Conservation (phyloP, 2,888 invertebrate species). For the Spisula subtruncata region DNA sequence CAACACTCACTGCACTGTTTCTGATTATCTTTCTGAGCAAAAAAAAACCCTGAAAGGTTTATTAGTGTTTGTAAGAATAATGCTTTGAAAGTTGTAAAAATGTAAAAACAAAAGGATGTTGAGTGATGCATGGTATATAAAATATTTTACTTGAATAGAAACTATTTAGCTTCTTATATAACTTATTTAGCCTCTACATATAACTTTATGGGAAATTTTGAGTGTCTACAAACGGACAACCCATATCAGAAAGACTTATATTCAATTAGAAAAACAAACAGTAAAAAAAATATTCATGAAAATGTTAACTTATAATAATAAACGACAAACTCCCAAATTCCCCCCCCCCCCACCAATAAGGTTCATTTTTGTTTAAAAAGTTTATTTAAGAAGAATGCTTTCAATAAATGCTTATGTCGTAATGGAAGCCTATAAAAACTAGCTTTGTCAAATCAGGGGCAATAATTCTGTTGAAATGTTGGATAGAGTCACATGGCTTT, state of each 20-base stretch:
- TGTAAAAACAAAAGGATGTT: conserved; percentile 10
- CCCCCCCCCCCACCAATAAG: not conserved
- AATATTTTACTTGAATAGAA: not conserved
- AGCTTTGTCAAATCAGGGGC: too few relatives aligned
- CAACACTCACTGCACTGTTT: not conserved
- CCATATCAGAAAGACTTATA: not conserved
- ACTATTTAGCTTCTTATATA: not conserved
- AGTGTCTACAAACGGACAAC: not conserved
- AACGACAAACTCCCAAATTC: not conserved
- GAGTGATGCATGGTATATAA: not conserved
- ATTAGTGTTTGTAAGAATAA: conserved; percentile 24
- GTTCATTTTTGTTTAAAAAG: not conserved
- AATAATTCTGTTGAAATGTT: too few relatives aligned
- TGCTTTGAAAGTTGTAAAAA: conserved; percentile 21
- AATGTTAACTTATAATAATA: not conserved
- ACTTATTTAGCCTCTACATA: too few relatives aligned
- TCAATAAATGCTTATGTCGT: too few relatives aligned
- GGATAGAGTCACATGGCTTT: too few relatives aligned
- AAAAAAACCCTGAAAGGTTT: not conserved
- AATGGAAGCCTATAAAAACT: too few relatives aligned
- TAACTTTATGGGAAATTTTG: too few relatives aligned
- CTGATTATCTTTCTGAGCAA: conserved; percentile 5
- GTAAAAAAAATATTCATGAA: not conserved
- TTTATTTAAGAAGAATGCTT: too few relatives aligned
- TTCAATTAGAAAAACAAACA: not conserved